These are phyloP conservation scores for Prunella strophiata DNA, from an alignment of 2,797 vertebrate species.

Conservation along the genomic window DNA sequence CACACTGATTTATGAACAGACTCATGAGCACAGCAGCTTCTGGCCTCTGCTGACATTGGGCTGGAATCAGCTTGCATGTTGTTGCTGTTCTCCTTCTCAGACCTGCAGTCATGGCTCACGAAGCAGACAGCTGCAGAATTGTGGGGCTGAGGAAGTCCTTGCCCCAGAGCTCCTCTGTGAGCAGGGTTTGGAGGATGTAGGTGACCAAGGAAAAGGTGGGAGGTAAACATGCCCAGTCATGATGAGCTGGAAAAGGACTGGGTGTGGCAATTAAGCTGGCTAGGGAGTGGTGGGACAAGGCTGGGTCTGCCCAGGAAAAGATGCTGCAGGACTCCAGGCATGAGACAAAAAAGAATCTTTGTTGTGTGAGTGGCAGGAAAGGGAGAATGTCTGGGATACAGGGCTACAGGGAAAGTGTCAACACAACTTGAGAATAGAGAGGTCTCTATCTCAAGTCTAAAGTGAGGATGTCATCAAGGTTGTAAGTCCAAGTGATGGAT, in stretches of 20 bases:
- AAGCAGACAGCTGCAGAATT: background rate
- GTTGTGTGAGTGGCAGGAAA: background rate
- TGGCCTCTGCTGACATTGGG: background rate
- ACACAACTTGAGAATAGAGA: background rate
- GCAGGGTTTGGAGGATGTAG: background rate
- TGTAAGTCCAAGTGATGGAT: background rate
- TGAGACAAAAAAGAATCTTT: background rate
- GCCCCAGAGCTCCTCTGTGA: background rate
- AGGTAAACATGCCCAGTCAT: background rate
- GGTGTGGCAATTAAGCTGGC: background rate
- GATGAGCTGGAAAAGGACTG: background rate
- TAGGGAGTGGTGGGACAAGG: background rate
- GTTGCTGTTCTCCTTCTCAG: conserved; percentile 42
- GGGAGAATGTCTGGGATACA: background rate
- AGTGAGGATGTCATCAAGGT: background rate
- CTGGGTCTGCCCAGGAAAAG: background rate
- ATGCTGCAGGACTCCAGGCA: background rate
- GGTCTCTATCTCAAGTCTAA: background rate
- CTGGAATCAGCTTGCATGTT: conserved; percentile 13
- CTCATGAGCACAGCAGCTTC: background rate
- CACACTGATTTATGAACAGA: conserved; percentile 56
- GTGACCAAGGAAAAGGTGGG: background rate
- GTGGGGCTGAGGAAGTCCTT: background rate
- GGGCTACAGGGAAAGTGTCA: background rate
- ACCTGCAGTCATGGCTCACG: background rate